phyloP scores from a whole-genome alignment of 2,797 vertebrate species.

The Mus spretus region DNA sequence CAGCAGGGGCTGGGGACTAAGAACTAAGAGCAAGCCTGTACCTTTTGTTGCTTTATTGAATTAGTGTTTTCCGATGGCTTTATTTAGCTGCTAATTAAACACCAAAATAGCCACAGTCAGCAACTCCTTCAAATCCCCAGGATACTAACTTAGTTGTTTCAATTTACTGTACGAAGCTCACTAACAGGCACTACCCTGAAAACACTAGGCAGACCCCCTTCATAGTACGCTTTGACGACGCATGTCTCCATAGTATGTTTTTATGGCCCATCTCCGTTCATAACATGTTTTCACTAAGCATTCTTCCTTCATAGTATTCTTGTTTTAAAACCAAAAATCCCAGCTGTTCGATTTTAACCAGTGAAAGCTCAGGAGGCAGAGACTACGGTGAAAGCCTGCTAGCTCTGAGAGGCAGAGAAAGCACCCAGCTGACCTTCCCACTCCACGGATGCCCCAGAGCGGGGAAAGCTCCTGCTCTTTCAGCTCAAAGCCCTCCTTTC shows the following conservation, averaged over 20 bases:
- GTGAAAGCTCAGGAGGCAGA: not conserved
- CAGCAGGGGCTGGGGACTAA: not conserved
- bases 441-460: not conserved
- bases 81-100: constrained; percentile 62
- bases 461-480: not conserved
- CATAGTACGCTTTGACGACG: constrained; percentile 23
- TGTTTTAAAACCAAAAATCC: not conserved
- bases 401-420: not conserved
- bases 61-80: constrained; percentile 7
- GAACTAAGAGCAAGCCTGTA: constrained; percentile 25
- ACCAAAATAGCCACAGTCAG: constrained; percentile 24
- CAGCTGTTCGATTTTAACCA: not conserved
- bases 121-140: constrained; percentile 47
- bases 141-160: constrained; percentile 59
- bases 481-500: not conserved
- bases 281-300: constrained; percentile 29
- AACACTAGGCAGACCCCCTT: constrained; percentile 31
- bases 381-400: not conserved
- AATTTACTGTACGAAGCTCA: constrained; percentile 57
- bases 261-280: not conserved
- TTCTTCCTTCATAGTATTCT: not conserved
- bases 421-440: not conserved
- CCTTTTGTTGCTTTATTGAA: constrained; percentile 62
- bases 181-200: constrained; percentile 48
- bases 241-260: constrained; percentile 54